Evolutionary conservation across 2,888 invertebrate species (phyloP).

Genomic region (Arctia plantaginis): DNA sequence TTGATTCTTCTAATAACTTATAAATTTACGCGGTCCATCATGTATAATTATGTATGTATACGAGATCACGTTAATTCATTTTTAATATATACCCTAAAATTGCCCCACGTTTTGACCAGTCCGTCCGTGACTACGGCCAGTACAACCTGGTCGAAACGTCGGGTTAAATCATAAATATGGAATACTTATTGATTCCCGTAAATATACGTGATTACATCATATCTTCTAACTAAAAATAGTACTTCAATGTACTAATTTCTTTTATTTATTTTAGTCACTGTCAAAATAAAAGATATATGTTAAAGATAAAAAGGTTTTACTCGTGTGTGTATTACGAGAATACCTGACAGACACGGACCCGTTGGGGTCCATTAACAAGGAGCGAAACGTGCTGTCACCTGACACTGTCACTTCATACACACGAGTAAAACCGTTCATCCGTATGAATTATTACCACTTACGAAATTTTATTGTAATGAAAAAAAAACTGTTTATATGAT

Average conservation of each 20-base stretch:
- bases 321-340: neutral
- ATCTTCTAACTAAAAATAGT: neutral
- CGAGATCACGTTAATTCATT: neutral
- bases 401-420: neutral
- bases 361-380: neutral
- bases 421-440: neutral
- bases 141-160: neutral
- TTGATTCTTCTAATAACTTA: neutral
- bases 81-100: neutral
- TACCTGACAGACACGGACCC: neutral
- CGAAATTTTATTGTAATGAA: neutral
- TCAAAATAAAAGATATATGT: neutral
- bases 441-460: neutral
- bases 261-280: neutral
- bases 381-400: too few relatives aligned
- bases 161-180: neutral
- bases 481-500: neutral
- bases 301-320: neutral
- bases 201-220: neutral
- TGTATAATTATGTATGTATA: neutral
- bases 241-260: neutral
- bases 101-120: too few relatives aligned
- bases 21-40: neutral
- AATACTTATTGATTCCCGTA: neutral
- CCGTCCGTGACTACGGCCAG: too few relatives aligned